Conservation (phyloP, 2,888 invertebrate genomes). For the Ceramica pisi region DNA sequence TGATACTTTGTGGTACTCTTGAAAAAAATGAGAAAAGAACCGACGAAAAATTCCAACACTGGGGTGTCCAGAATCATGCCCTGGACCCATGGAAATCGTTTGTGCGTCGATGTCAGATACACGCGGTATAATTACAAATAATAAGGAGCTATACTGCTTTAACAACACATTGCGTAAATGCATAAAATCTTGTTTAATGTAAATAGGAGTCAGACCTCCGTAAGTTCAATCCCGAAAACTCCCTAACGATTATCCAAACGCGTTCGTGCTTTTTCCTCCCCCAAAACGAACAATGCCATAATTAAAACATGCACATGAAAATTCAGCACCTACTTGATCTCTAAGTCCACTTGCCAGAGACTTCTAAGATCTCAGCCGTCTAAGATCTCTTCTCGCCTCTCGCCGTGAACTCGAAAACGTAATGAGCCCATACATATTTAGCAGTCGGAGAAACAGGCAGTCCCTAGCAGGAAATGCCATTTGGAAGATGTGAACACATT, state of each 20-base stretch:
- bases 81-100: no score
- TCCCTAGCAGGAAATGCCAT: constrained; percentile 43
- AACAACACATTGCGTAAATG: no score
- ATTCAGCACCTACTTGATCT: constrained; percentile 29
- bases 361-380: constrained; percentile 10
- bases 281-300: constrained; percentile 1
- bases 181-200: no score
- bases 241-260: neutral
- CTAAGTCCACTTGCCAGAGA: constrained; percentile 13
- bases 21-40: no score
- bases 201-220: no score
- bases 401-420: constrained; percentile 50
- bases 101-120: no score
- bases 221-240: neutral
- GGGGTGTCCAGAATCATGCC: no score
- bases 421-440: constrained; percentile 62
- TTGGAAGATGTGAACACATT: constrained; percentile 61
- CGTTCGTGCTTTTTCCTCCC: neutral
- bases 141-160: no score
- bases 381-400: constrained; percentile 43
- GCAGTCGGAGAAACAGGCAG: constrained; percentile 45
- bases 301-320: constrained; percentile 38
- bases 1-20: no score
- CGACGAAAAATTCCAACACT: no score
- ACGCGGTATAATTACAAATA: no score